phyloP scores from a whole-genome alignment of 2,797 vertebrate species.

The Xiphorhynchus erythropygius region DNA sequence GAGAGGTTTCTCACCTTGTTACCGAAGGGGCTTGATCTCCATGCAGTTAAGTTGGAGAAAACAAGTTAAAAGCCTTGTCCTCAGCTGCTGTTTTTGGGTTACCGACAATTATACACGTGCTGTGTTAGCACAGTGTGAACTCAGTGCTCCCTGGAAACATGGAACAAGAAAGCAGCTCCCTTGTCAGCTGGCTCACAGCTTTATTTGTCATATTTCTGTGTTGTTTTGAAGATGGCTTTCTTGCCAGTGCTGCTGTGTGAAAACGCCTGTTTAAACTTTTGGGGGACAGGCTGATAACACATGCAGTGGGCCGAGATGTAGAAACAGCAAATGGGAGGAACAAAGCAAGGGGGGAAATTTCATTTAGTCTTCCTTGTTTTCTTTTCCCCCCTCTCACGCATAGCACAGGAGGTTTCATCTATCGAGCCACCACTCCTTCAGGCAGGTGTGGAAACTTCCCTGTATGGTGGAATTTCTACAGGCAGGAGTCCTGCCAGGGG shows the following conservation, averaged over 20 bases:
- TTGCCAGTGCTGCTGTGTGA: background rate
- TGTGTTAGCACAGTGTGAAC: background rate
- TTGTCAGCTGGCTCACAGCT: background rate
- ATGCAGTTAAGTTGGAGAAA: background rate
- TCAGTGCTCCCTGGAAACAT: background rate
- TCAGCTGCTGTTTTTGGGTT: background rate
- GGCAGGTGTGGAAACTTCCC: background rate
- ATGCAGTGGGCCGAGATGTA: background rate
- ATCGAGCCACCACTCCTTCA: background rate
- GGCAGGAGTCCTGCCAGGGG: background rate
- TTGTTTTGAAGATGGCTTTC: background rate
- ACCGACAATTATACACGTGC: background rate
- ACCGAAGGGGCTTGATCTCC: background rate
- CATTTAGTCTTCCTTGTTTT: background rate
- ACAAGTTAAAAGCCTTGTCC: background rate
- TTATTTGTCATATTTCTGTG: background rate
- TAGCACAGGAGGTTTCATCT: background rate
- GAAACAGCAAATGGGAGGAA: background rate
- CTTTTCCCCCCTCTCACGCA: background rate
- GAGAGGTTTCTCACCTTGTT: background rate
- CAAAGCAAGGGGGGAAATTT: background rate
- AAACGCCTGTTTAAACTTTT: background rate
- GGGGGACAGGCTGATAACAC: background rate
- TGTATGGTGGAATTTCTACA: accelerated
- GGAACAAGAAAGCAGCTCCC: background rate